A percentile compares a stretch with the other conserved stretches of the same genome.
These are phyloP conservation scores for Porites australiensis DNA, from an alignment of 64 coral and sea anemone genomes.

Conservation along the genomic window DNA sequence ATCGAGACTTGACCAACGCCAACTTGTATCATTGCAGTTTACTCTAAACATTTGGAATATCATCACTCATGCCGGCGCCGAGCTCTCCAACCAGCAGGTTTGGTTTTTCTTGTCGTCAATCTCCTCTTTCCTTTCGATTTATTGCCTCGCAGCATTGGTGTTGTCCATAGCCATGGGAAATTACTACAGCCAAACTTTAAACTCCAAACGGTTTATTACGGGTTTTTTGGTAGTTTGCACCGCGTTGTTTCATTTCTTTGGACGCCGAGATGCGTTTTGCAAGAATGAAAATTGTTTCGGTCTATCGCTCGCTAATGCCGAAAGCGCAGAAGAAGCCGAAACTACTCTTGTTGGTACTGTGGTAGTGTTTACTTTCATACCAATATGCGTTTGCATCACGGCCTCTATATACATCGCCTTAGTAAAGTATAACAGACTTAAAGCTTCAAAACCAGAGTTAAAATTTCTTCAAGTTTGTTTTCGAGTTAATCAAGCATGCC, in stretches of 20 bases:
- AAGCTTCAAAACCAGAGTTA: neutral
- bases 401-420: neutral
- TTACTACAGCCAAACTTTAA: neutral
- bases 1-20: too few species aligned
- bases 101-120: neutral
- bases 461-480: neutral
- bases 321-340: neutral
- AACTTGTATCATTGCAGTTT: too few species aligned
- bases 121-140: neutral
- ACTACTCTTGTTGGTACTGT: neutral
- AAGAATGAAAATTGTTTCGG: neutral
- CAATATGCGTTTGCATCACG: neutral
- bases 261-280: neutral
- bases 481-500: neutral
- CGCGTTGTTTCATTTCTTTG: neutral
- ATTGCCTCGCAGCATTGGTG: neutral
- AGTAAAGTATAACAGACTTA: neutral
- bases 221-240: neutral
- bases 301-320: neutral
- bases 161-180: neutral
- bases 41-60: slow-evolving; percentile 9
- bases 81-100: neutral
- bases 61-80: neutral
- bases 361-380: neutral
- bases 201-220: neutral